A percentile compares a stretch with the other conserved stretches of the same genome.
phyloP scores from a whole-genome alignment of 1,140 invertebrate genomes.

The Lithobius niger region DNA sequence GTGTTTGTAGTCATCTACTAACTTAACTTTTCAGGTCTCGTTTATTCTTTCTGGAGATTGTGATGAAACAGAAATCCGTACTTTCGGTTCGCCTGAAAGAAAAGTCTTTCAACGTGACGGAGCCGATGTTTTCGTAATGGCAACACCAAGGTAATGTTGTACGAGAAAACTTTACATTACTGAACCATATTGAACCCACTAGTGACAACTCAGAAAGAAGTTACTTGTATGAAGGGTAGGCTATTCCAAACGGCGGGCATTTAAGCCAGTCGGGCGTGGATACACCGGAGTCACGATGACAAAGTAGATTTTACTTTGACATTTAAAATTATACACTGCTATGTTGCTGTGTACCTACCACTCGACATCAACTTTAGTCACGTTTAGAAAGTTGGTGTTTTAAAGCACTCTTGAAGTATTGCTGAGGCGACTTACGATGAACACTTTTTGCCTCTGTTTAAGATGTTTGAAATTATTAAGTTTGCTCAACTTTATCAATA shows the following conservation, averaged over 20 bases:
- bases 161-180: background rate
- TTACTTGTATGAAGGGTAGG: background rate
- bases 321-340: background rate
- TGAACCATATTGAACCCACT: background rate
- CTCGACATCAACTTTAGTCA: too few species aligned
- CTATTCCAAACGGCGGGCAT: background rate
- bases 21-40: conserved; percentile 32
- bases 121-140: conserved; percentile 39
- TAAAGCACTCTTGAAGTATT: too few species aligned
- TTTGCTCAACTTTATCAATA: too few species aligned
- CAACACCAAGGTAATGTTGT: conserved; percentile 29
- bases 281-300: background rate
- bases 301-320: background rate
- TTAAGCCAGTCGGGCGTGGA: background rate
- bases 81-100: conserved; percentile 31
- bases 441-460: too few species aligned
- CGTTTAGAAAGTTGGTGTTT: too few species aligned
- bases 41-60: conserved; percentile 39
- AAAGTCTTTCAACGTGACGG: conserved; percentile 33
- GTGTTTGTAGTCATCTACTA: too few species aligned
- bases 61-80: conserved; percentile 36
- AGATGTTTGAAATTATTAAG: too few species aligned
- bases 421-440: too few species aligned
- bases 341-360: too few species aligned
- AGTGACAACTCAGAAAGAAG: background rate